Percentiles rank a stretch among this genome's conserved stretches.
phyloP scores from a whole-genome alignment of 2,888 invertebrate species.

The Pyrgus malvae region DNA sequence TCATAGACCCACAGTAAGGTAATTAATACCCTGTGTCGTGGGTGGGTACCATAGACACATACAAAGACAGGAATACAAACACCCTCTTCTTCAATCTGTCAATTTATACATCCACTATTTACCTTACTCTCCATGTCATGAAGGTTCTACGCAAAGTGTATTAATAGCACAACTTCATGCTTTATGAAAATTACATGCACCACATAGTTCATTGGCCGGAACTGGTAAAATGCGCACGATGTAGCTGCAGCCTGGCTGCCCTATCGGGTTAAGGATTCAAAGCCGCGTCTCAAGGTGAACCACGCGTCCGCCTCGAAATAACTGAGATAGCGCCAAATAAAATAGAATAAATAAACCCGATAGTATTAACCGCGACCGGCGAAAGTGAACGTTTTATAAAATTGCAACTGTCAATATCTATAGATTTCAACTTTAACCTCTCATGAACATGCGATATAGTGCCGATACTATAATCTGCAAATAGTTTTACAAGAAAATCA shows the following conservation, averaged over 20 bases:
- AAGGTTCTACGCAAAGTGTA: no score
- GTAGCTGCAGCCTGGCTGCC: slow-evolving; percentile 1
- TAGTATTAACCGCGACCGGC: slow-evolving; percentile 16
- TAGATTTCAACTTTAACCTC: no score
- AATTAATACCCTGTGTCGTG: no score
- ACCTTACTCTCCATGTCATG: no score
- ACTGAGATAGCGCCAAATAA: slow-evolving; percentile 40
- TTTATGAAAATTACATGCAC: slow-evolving; percentile 10
- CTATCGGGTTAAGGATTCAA: slow-evolving; percentile 42
- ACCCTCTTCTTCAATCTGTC: no score
- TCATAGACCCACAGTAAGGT: no score
- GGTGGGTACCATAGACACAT: no score
- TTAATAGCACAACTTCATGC: background rate
- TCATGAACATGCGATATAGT: no score
- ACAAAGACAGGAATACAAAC: no score
- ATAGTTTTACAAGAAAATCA: no score
- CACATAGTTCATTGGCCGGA: slow-evolving; percentile 21
- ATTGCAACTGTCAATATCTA: background rate
- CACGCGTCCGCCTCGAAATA: slow-evolving; percentile 58
- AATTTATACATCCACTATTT: no score
- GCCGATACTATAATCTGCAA: no score
- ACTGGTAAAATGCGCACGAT: slow-evolving; percentile 12
- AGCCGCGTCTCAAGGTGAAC: slow-evolving; percentile 63
- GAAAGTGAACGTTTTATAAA: slow-evolving; percentile 19
- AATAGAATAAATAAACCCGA: slow-evolving; percentile 39